Base-by-base conservation (phyloP, 2,113 vertebrate genomes). In the Ammodytes dubius region DNA sequence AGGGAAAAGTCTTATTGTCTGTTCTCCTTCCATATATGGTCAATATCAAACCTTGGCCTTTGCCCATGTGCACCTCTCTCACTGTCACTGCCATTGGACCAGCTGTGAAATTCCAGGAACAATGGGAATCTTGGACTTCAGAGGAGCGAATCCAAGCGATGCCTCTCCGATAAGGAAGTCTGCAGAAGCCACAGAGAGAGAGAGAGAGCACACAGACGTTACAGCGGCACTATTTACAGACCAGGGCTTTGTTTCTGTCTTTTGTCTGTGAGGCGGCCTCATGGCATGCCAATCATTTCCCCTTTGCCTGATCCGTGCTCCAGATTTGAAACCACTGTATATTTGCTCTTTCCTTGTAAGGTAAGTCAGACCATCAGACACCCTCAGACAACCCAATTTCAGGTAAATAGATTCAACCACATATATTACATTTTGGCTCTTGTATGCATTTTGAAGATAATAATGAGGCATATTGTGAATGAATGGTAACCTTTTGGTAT, bases 121-220 rank as follows among this genome's bases (percentile, higher is more conserved):
- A 92, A 94, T 92, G 89, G 75, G 88, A 88, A 90, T 80, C 81
- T 12, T 57, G 59, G 78, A 87, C 90, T 92, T 93, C 89, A 89
- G 83, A 90, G 84, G 72, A 78, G 17, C 59, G 10, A 27, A 75
- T 73, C 45, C 53, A n/a, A 75, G 68, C 60, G 85, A 89, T 90
- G 89, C 66, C 75, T 84, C 79, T 81, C 72, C 74, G 90, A 93
- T 91, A 89, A 90, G 91, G 90, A 93, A 94, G 88, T 83, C n/a
- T 75, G 86, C 87, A 79, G 87, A 88, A 91, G 89, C 90, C 85
- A 76, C n/a, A 1, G 69, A 49, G 27, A 27, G 27, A 27, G 27
- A 27, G 27, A 27, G 27, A 27, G 75, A 82, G 66, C 71, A 12
- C 54, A 50, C 81, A 86, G 86, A 86, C 81, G 9, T 58, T 27